Conservation (phyloP, 2,113 vertebrate genomes). For the Petrocephalus microphthalmus region DNA sequence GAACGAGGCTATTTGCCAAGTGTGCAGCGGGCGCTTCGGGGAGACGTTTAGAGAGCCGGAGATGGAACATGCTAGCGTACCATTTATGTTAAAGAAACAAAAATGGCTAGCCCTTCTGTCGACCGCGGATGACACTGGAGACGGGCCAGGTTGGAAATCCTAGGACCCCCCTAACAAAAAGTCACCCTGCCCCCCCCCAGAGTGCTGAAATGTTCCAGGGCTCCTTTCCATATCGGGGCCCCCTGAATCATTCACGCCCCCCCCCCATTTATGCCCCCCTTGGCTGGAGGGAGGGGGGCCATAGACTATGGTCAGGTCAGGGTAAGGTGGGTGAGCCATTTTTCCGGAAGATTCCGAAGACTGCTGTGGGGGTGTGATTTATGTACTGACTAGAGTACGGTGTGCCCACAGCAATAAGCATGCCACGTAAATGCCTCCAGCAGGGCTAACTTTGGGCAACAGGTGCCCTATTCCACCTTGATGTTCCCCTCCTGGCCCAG, state of each 20-base stretch:
- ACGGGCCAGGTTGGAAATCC: neutral
- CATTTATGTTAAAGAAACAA: neutral
- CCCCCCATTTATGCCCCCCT: neutral
- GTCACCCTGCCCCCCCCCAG: neutral
- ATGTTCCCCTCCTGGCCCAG: slow-evolving; percentile 38
- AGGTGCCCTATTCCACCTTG: slow-evolving; percentile 23
- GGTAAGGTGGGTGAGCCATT: slow-evolving; percentile 20
- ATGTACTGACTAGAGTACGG: slow-evolving; percentile 23
- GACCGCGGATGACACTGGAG: neutral
- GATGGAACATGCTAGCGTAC: neutral
- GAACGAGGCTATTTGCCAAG: slow-evolving; percentile 5
- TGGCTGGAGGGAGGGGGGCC: neutral
- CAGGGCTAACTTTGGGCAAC: slow-evolving; percentile 50
- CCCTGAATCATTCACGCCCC: neutral
- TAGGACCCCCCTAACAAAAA: neutral
- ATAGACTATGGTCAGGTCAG: neutral
- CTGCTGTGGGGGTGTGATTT: slow-evolving; percentile 32
- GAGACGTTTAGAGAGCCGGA: neutral
- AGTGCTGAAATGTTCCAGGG: neutral
- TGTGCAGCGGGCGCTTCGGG: neutral
- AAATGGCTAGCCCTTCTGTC: neutral
- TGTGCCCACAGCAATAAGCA: slow-evolving; percentile 38
- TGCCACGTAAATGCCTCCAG: slow-evolving; percentile 39
- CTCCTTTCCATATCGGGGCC: neutral
- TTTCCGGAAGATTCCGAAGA: slow-evolving; percentile 39